Conservation (phyloP, 2,797 vertebrate species). For the Melanotaenia nigrans region DNA sequence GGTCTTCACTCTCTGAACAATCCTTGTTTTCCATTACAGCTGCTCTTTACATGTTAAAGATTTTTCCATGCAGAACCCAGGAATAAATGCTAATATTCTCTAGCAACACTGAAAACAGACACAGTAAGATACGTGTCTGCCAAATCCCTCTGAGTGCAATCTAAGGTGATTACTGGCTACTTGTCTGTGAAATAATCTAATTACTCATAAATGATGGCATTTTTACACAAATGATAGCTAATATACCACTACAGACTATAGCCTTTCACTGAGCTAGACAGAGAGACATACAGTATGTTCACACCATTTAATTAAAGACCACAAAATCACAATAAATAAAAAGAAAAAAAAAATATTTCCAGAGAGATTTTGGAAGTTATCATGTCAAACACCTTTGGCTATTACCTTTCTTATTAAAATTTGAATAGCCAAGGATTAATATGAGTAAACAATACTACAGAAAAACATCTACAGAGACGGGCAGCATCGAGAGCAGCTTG, state of each 20-base stretch:
- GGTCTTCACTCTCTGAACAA: constrained; percentile 40
- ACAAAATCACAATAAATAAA: not conserved
- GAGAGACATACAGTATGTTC: not conserved
- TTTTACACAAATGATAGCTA: constrained; percentile 41
- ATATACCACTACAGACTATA: constrained; percentile 1
- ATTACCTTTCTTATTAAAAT: not conserved
- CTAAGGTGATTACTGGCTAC: constrained; percentile 56
- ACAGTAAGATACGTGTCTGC: constrained; percentile 33
- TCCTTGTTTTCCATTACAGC: constrained; percentile 60
- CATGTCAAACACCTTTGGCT: no score
- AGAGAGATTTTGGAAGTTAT: no score
- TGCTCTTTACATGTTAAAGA: constrained; percentile 54
- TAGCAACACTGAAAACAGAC: constrained; percentile 16
- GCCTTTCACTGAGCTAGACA: not conserved
- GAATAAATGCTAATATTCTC: constrained; percentile 29
- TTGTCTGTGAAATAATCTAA: constrained; percentile 65
- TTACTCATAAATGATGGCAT: constrained; percentile 51
- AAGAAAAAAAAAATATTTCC: not conserved
- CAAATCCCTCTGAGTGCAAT: constrained; percentile 42
- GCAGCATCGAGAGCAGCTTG: constrained; percentile 36
- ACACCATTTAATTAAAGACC: not conserved
- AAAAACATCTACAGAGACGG: constrained; percentile 32
- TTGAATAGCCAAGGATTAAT: not conserved
- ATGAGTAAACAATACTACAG: constrained; percentile 29
- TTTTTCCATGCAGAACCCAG: constrained; percentile 36